Evolutionary conservation across 1,140 invertebrate species (phyloP).

Genomic region (Carcinoscorpius rotundicauda): DNA sequence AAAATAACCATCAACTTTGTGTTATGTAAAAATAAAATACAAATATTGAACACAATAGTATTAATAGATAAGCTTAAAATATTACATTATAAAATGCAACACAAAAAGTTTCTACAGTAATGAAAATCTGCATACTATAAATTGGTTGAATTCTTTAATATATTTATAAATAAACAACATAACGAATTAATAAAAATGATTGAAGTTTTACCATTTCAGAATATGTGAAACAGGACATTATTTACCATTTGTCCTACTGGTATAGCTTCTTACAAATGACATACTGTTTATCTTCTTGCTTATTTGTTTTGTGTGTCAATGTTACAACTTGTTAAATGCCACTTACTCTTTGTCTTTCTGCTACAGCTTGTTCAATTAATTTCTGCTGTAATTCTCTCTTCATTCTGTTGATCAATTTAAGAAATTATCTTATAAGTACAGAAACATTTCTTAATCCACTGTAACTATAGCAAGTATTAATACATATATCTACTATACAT

Average conservation of each 20-base stretch:
- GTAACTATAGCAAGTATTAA: neutral
- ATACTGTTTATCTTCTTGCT: too few species aligned
- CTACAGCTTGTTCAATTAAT: conserved; percentile 34
- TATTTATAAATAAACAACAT: neutral
- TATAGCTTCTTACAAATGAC: too few species aligned
- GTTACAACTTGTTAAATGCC: conserved; percentile 13
- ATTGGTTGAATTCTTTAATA: neutral
- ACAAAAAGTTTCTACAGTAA: too few species aligned
- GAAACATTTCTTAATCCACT: neutral
- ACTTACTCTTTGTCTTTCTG: conserved; percentile 33
- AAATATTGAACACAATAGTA: too few species aligned
- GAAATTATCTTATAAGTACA: neutral
- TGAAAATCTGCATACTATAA: too few species aligned
- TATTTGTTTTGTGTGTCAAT: too few species aligned
- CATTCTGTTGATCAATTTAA: conserved; percentile 23
- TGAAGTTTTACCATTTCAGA: neutral
- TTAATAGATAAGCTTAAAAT: too few species aligned
- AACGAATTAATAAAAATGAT: neutral
- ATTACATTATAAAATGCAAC: too few species aligned
- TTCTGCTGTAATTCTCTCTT: conserved; percentile 36
- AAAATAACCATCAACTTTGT: too few species aligned
- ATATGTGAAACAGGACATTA: neutral
- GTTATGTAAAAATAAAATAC: too few species aligned
- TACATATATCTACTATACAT: neutral
- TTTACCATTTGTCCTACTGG: too few species aligned